Evolutionary conservation across 1,140 invertebrate genomes (phyloP).

Genomic region (Triops longicaudatus): DNA sequence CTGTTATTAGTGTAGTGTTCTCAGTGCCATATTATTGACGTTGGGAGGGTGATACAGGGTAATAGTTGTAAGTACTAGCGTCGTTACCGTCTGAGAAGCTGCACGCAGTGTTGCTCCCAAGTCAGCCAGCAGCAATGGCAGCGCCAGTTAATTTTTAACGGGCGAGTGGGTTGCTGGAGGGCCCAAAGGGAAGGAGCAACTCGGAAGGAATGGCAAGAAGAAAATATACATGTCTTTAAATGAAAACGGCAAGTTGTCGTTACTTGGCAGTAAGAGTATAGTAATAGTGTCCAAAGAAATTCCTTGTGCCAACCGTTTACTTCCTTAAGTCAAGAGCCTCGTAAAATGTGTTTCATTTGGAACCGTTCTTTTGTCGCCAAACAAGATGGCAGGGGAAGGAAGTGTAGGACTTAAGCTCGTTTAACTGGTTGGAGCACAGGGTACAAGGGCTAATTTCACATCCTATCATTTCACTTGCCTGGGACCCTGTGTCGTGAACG

Average conservation of each 20-base stretch:
- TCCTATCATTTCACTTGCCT: conserved; percentile 12
- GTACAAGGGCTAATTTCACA: conserved; percentile 13
- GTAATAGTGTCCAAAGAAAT: conserved; percentile 12
- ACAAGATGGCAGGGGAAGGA: neutral
- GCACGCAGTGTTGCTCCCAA: neutral
- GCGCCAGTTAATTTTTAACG: neutral
- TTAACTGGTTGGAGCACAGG: conserved; percentile 13
- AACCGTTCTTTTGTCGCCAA: conserved; percentile 10
- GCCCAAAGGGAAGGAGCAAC: neutral
- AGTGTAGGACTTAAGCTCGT: neutral
- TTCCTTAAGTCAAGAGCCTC: conserved; percentile 11
- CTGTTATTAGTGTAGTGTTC: neutral
- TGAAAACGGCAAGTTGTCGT: conserved; percentile 8
- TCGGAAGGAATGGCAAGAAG: neutral
- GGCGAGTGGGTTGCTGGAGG: neutral
- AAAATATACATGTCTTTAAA: neutral
- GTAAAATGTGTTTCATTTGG: conserved; percentile 8
- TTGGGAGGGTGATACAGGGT: neutral
- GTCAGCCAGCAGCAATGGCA: neutral
- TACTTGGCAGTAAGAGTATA: neutral
- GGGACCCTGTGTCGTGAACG: neutral
- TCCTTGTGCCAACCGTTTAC: conserved; percentile 1
- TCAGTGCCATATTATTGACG: conserved; percentile 6
- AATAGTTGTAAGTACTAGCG: conserved; percentile 1
- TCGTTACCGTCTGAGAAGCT: neutral